Evolutionary conservation across 2,888 invertebrate genomes (phyloP).

Genomic region (Melieria picta): DNA sequence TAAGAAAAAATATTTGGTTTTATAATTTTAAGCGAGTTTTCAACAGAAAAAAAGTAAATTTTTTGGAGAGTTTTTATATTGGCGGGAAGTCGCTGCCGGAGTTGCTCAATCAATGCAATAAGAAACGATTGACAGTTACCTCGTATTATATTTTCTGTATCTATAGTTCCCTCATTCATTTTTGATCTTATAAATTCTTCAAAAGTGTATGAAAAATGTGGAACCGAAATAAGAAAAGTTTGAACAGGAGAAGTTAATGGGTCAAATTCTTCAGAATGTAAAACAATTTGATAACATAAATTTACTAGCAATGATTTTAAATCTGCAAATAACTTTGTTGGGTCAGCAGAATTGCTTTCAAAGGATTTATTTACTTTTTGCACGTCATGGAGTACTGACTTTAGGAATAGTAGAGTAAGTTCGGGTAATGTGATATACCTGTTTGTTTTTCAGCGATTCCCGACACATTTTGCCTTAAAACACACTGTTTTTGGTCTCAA

Average conservation of each 20-base stretch:
- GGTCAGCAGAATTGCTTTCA: conserved; percentile 17
- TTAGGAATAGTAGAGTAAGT: no score
- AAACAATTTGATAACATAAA: conserved; percentile 14
- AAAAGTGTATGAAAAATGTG: conserved; percentile 21
- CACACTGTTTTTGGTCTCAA: no score
- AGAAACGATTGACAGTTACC: conserved; percentile 4
- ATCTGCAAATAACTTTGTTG: conserved; percentile 16
- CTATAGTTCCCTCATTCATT: background rate
- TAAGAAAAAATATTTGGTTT: no score
- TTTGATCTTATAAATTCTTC: conserved; percentile 18
- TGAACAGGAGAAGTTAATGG: conserved; percentile 13
- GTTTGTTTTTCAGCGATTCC: no score
- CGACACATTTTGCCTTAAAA: no score
- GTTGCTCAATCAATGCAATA: conserved; percentile 15
- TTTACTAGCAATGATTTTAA: conserved; percentile 5
- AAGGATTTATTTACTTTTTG: conserved; percentile 21
- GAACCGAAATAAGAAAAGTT: background rate
- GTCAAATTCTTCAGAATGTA: conserved; percentile 11
- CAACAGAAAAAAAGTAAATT: no score
- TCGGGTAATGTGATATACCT: no score
- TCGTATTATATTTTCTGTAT: conserved; percentile 8
- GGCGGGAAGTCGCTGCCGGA: conserved; percentile 16
- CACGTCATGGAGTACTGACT: conserved; percentile 19
- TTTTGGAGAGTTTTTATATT: no score
- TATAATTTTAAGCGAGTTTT: no score